phyloP scores from a whole-genome alignment of 1,140 invertebrate species.

The Mya arenaria region DNA sequence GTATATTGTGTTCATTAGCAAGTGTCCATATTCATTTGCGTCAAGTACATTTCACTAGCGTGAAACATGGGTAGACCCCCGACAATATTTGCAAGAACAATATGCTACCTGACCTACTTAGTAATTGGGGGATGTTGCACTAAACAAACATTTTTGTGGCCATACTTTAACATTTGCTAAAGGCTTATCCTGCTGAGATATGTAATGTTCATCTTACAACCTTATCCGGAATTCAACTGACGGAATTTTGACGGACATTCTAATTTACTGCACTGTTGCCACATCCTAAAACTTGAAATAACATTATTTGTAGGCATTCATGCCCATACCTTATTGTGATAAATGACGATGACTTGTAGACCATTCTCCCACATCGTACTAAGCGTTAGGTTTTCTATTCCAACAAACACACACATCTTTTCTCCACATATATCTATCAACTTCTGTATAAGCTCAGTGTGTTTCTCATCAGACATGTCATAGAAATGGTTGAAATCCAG shows the following conservation, averaged over 20 bases:
- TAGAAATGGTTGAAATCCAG: constrained; percentile 94
- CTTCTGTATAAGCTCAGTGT: constrained; percentile 84
- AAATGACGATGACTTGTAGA: constrained; percentile 87
- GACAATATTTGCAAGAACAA: too few species aligned
- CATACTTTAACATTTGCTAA: not conserved
- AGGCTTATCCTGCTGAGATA: not conserved
- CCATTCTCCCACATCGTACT: constrained; percentile 83
- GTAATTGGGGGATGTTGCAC: not conserved
- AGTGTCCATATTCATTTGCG: too few species aligned
- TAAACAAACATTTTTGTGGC: not conserved
- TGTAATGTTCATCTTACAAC: not conserved
- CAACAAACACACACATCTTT: constrained; percentile 85
- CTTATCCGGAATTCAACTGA: not conserved
- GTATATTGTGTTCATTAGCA: too few species aligned
- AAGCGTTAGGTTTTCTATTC: constrained; percentile 84
- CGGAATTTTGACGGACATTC: too few species aligned
- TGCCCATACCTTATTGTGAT: constrained; percentile 86
- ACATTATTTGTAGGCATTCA: too few species aligned
- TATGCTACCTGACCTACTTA: too few species aligned
- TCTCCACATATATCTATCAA: constrained; percentile 85
- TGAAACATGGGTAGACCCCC: too few species aligned
- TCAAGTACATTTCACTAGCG: too few species aligned
- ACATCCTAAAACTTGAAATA: too few species aligned
- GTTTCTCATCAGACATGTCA: constrained; percentile 85
- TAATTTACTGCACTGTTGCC: too few species aligned